Conservation (phyloP, 2,888 invertebrate genomes). For the Ophion costatus region DNA sequence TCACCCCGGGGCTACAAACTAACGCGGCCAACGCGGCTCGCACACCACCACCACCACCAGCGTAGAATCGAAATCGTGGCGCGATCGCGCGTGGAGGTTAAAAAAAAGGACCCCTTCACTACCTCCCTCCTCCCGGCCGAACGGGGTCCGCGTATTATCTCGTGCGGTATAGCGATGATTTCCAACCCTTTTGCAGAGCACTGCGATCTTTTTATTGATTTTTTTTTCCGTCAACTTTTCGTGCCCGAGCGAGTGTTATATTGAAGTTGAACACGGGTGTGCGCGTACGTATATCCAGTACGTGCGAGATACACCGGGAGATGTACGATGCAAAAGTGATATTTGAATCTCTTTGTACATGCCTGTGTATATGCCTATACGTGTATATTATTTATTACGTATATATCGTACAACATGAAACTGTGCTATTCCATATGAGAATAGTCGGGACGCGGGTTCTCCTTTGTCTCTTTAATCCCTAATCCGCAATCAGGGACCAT, state of each 20-base stretch:
- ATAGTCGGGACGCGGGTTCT: conserved; percentile 63
- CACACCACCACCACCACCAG: conserved; percentile 72
- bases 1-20: conserved; percentile 75
- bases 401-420: conserved; percentile 59
- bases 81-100: conserved; percentile 30
- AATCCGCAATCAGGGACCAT: conserved; percentile 82
- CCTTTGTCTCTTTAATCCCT: conserved; percentile 81
- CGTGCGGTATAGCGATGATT: conserved; percentile 25
- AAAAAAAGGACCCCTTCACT: conserved; percentile 19
- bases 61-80: conserved; percentile 68
- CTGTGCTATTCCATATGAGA: conserved; percentile 56
- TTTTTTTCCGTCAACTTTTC: background rate
- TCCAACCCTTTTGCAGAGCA: conserved; percentile 30
- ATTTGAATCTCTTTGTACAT: background rate
- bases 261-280: background rate
- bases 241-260: conserved; percentile 1
- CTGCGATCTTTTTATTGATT: background rate
- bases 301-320: background rate
- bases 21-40: conserved; percentile 68
- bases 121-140: background rate
- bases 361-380: background rate
- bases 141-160: conserved; percentile 18
- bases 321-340: background rate
- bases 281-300: background rate
- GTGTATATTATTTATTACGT: conserved; percentile 66